Base-by-base conservation (phyloP, 2,888 invertebrate species). In the Doris montereyensis region DNA sequence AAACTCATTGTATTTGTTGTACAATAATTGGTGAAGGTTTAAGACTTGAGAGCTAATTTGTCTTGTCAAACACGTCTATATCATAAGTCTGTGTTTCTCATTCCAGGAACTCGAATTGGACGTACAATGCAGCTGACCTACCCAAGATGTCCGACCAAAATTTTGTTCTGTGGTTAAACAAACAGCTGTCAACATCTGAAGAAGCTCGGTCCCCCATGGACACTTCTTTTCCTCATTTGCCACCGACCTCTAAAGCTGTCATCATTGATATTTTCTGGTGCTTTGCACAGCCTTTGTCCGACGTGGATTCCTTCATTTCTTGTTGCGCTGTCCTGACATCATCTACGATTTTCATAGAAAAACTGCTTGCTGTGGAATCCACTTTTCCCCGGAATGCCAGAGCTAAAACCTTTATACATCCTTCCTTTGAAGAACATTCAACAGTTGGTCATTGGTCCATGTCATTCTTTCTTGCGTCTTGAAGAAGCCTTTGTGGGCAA, bases 401-500 rank as follows among this genome's bases (percentile, higher is more conserved):
- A 87, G 2, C 78, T 90, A 72, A 83, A 86, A 41, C 88, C 89
- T 17, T 86, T 87, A 62, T 86, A 88, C 41, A 89, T 88, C 70
- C 83, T 91, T 3, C 88, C 88, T 0, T 79, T 89, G 41, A 83
- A 85, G 67, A 89, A 90, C 83, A 85, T 91, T 21, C 88, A 89
- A 75, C 88, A 89, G 78, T 78, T 89, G 0, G 81, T 89, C n/a
- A 80, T 89, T 34, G 90, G 90, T 5, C 84, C 86, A 4, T 86
- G 87, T 73, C 85, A 86, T 52, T 85, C 87, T 41, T 90, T 85
- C 81, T 71, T 90, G 4, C 83, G 89, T 0, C 80, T 91, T 1
- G 90, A 90, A 77, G 90, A 90, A 80, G 87, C 89, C 0, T 90
- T 89, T 80, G 87, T 89, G 21, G 89, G 88, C 1, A 84, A 88